Evolutionary conservation across 1,140 invertebrate species (phyloP).

Genomic region (Zaprionus tsacasi): DNA sequence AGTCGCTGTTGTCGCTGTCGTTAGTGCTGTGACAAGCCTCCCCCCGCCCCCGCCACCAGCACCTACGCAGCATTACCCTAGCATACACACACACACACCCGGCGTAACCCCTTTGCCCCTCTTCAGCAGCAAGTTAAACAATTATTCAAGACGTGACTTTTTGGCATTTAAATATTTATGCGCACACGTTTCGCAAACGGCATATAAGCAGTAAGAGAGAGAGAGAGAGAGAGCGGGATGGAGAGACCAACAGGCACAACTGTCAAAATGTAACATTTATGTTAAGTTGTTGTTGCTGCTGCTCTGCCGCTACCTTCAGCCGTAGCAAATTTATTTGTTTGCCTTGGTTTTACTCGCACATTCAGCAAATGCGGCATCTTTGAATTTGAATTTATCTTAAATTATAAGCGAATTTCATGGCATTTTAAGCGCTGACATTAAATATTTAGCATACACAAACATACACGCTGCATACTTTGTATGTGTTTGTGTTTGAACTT

Average conservation of each 20-base stretch:
- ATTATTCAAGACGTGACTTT: constrained; percentile 82
- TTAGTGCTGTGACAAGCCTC: constrained; percentile 6
- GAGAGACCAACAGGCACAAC: constrained; percentile 33
- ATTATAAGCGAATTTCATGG: constrained; percentile 22
- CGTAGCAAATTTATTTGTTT: constrained; percentile 31
- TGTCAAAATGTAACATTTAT: constrained; percentile 52
- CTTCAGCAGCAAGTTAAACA: constrained; percentile 64
- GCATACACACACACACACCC: too few relatives aligned
- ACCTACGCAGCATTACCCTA: background rate
- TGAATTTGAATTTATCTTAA: constrained; percentile 11
- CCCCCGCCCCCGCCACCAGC: background rate
- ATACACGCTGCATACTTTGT: background rate
- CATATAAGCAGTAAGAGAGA: background rate
- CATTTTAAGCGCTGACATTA: constrained; percentile 19
- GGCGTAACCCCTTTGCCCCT: too few relatives aligned
- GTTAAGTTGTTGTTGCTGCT: constrained; percentile 26
- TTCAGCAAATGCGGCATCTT: constrained; percentile 20
- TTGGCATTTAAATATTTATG: constrained; percentile 82
- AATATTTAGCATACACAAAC: constrained; percentile 10
- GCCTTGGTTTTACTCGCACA: background rate
- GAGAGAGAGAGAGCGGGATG: background rate
- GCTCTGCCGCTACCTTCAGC: constrained; percentile 5
- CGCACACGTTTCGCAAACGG: constrained; percentile 65
- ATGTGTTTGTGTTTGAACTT: background rate
- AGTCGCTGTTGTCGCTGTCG: constrained; percentile 15